phyloP scores from a whole-genome alignment of 2,888 invertebrate species.

The Rhorus exstirpatorius region DNA sequence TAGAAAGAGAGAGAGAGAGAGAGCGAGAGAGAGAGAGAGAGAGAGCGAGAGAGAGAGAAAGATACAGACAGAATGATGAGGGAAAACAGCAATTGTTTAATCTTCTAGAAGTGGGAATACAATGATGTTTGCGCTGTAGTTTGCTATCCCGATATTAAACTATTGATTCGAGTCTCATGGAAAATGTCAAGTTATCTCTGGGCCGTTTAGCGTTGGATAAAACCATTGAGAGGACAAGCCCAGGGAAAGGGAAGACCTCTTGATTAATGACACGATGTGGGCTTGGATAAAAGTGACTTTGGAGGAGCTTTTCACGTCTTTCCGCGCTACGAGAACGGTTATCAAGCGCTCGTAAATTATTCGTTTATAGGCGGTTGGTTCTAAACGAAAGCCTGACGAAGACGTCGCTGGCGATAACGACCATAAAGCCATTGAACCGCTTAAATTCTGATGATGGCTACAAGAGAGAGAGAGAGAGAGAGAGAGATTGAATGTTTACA shows the following conservation, averaged over 20 bases:
- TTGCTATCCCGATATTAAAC: neutral
- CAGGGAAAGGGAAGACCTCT: constrained; percentile 5
- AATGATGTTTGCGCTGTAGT: neutral
- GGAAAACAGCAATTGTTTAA: neutral
- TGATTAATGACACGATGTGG: constrained; percentile 7
- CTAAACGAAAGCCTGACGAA: constrained; percentile 37
- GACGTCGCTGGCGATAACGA: constrained; percentile 24
- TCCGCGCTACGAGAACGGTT: constrained; percentile 14
- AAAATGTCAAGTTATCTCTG: neutral
- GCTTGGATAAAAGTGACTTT: neutral
- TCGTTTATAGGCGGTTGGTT: constrained; percentile 51
- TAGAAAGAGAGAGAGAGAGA: no score
- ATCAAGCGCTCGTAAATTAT: constrained; percentile 55
- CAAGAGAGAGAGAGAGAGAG: constrained; percentile 2
- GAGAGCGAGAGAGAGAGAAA: no score
- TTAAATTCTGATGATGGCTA: constrained; percentile 20
- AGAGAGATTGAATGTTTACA: constrained; percentile 19
- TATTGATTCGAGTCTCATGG: neutral
- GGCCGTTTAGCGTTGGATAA: neutral
- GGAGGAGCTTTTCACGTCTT: neutral
- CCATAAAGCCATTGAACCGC: constrained; percentile 48
- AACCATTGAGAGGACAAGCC: neutral
- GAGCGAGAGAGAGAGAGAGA: no score
- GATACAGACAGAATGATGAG: neutral
- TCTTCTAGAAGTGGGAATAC: neutral